Evolutionary conservation across 2,797 vertebrate genomes (phyloP), one percentile per base, ranked within the genome.

Genomic region (Distichodus sexfasciatus): DNA sequence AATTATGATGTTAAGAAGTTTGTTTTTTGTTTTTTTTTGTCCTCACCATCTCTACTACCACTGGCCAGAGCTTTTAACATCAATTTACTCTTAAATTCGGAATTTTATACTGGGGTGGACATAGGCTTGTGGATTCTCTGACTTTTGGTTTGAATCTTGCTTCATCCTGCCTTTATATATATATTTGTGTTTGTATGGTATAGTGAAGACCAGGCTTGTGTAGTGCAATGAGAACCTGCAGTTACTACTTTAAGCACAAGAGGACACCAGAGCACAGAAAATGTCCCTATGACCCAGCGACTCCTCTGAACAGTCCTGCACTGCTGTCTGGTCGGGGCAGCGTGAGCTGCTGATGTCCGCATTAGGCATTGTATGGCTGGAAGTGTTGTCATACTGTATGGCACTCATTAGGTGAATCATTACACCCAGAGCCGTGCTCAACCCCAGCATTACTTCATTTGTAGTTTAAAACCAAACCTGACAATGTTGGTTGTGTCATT

Each of bases 261-360:
- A 54, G 71, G 71, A 57, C 63, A 54, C 63, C 21, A 46, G 3
- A 72, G 29, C 38, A 61, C 55, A 46, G 55, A n/a, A n/a, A 12
- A 14, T 48, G 33, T 5, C 21, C 12, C 11, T 7, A 40, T 43
- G n/a, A 24, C 29, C 1, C 19, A 36, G 60, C 62, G 6, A 14
- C 19, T n/a, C 23, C 10, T 1, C 3, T 58, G 19, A 5, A 6
- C 21, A 2, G 0, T 15, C 7, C 28, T 41, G 53, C 33, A 21
- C 14, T 21, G 31, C 4, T 40, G 17, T 53, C 9, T 24, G 24
- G 21, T 10, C 11, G 17, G 43, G 26, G n/a, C n/a, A 31, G 11
- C 44, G 36, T 47, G 2, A 19, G 38, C 59, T 55, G 10, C 15
- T 60, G 15, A 50, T 28, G 50, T 33, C 41, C 44, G 11, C 15